phyloP scores from a whole-genome alignment of 35 echinoderm and acorn worm species.

The Stichopus chloronotus region DNA sequence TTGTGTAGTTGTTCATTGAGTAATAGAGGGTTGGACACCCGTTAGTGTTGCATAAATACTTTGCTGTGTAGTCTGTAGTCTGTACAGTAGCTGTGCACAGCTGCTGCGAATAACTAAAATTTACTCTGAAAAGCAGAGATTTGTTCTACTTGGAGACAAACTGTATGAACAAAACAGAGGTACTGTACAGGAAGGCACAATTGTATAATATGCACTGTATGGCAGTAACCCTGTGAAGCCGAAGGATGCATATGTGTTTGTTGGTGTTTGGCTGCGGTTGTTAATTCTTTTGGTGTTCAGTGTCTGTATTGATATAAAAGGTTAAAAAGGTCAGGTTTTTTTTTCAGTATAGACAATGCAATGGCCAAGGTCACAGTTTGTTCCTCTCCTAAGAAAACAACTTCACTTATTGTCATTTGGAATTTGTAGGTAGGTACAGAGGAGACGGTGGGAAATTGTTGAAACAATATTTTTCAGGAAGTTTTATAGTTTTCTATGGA shows the following conservation, averaged over 20 bases:
- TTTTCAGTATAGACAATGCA: not conserved
- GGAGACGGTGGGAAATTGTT: not conserved
- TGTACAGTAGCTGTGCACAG: too few relatives aligned
- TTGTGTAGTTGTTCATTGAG: too few relatives aligned
- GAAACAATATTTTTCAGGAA: constrained; percentile 3
- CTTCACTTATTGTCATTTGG: not conserved
- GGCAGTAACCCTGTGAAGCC: too few relatives aligned
- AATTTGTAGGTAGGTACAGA: not conserved
- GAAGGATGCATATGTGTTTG: not conserved
- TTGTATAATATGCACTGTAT: too few relatives aligned
- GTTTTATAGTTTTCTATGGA: not conserved
- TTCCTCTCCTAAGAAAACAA: not conserved
- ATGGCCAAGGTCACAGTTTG: not conserved
- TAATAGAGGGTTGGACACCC: too few relatives aligned
- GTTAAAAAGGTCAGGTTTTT: not conserved
- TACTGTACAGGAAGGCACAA: too few relatives aligned
- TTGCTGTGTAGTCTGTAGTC: too few relatives aligned
- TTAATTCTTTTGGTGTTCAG: not conserved
- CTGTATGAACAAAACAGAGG: too few relatives aligned
- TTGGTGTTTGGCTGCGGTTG: not conserved
- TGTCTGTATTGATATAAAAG: not conserved
- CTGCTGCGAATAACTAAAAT: too few relatives aligned
- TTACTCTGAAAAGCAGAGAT: too few relatives aligned
- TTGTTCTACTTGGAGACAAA: too few relatives aligned
- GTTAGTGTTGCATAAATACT: too few relatives aligned